Evolutionary conservation across 2,797 vertebrate species (phyloP).

Genomic region (Dendrocincla fuliginosa): DNA sequence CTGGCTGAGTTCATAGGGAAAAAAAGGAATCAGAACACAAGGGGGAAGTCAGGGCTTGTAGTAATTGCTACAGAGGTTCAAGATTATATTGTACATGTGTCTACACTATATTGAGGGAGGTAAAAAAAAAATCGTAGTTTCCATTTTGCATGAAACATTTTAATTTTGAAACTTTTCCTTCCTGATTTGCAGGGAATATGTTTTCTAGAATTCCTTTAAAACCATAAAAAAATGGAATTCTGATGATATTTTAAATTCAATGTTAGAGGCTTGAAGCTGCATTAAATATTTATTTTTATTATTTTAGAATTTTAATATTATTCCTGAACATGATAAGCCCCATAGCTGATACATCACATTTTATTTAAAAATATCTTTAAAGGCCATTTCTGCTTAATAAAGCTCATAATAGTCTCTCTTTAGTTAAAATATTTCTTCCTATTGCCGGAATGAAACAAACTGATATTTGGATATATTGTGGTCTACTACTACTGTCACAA

Average conservation of each 20-base stretch:
- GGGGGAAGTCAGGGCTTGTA: background rate
- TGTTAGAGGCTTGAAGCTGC: background rate
- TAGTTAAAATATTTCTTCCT: background rate
- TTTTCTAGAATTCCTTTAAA: background rate
- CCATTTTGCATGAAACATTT: background rate
- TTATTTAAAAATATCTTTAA: background rate
- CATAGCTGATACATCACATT: background rate
- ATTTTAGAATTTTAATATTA: background rate
- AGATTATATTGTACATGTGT: background rate
- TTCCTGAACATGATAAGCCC: background rate
- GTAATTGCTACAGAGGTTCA: background rate
- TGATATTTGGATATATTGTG: background rate
- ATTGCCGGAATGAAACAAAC: background rate
- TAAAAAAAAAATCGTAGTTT: background rate
- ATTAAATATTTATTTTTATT: background rate
- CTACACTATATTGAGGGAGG: background rate
- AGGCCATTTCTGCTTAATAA: background rate
- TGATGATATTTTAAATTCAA: background rate
- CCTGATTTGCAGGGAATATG: background rate
- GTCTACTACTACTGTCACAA: background rate
- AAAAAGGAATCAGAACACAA: background rate
- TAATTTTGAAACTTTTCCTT: background rate
- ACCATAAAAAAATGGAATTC: background rate
- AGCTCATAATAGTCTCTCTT: background rate
- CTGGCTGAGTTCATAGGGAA: background rate